phyloP scores from a whole-genome alignment of 2,797 vertebrate genomes.

The Eulemur coronatus region DNA sequence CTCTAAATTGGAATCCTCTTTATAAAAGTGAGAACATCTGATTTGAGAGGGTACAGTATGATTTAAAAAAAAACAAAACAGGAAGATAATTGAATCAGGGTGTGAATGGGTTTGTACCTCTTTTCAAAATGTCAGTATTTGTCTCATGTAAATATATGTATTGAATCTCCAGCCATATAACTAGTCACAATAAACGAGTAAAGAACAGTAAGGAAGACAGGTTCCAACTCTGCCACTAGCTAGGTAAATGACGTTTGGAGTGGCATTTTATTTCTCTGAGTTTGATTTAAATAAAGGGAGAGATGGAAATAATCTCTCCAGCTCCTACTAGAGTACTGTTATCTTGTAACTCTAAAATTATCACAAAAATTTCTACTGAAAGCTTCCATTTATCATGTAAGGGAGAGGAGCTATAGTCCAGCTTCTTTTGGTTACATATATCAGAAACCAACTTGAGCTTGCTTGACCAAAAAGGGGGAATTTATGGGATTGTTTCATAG shows the following conservation, averaged over 20 bases:
- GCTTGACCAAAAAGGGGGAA: conserved; percentile 14
- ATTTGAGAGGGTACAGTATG: not conserved
- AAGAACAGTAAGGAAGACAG: conserved; percentile 25
- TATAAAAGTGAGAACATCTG: conserved; percentile 13
- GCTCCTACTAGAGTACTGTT: not conserved
- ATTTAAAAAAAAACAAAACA: not conserved
- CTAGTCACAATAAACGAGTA: not conserved
- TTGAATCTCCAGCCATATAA: not conserved
- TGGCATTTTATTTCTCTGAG: conserved; percentile 9
- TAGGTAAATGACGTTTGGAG: not conserved
- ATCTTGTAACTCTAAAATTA: conserved; percentile 36
- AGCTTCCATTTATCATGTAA: not conserved
- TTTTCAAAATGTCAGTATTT: not conserved
- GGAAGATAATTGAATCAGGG: not conserved
- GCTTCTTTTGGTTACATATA: not conserved
- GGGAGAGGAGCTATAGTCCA: not conserved
- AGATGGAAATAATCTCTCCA: not conserved
- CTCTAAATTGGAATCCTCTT: conserved; percentile 43
- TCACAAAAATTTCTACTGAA: not conserved
- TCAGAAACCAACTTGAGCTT: not conserved
- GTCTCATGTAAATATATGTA: not conserved
- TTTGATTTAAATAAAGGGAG: conserved; percentile 9
- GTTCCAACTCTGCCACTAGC: not conserved
- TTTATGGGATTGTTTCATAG: not conserved
- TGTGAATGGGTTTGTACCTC: not conserved